phyloP scores from a whole-genome alignment of 2,888 invertebrate species.

The Leptinotarsa peninsularis region DNA sequence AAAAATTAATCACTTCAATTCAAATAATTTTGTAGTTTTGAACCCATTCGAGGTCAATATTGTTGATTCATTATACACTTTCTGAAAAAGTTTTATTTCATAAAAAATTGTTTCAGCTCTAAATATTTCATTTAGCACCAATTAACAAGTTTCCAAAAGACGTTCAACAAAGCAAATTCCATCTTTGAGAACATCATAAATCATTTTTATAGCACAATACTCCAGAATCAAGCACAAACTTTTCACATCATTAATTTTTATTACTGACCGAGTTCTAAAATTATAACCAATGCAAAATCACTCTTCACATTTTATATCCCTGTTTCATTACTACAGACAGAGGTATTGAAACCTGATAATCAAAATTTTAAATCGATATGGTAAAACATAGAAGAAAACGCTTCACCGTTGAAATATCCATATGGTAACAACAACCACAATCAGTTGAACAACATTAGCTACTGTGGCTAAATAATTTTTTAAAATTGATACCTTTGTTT shows the following conservation, averaged over 20 bases:
- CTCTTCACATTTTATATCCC: not conserved
- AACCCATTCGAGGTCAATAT: too few relatives aligned
- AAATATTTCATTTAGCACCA: too few relatives aligned
- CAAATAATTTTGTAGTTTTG: too few relatives aligned
- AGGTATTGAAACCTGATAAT: not conserved
- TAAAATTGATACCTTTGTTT: too few relatives aligned
- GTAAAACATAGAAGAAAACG: not conserved
- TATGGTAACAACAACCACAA: too few relatives aligned
- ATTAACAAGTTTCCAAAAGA: not conserved
- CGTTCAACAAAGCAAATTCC: slow-evolving; percentile 4
- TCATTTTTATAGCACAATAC: slow-evolving; percentile 18
- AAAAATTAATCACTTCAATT: too few relatives aligned
- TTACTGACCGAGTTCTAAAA: slow-evolving; percentile 16
- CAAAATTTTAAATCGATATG: not conserved
- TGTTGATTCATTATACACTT: too few relatives aligned
- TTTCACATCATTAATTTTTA: slow-evolving; percentile 16
- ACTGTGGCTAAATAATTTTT: too few relatives aligned
- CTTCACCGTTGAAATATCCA: too few relatives aligned
- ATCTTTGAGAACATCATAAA: not conserved
- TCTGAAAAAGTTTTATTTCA: too few relatives aligned
- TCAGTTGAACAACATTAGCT: too few relatives aligned
- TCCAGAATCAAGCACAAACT: slow-evolving; percentile 7
- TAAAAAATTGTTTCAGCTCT: too few relatives aligned
- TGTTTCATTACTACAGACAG: not conserved
- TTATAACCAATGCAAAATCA: not conserved